Conservation (phyloP, 2,113 vertebrate genomes). For the Engystomops pustulosus region DNA sequence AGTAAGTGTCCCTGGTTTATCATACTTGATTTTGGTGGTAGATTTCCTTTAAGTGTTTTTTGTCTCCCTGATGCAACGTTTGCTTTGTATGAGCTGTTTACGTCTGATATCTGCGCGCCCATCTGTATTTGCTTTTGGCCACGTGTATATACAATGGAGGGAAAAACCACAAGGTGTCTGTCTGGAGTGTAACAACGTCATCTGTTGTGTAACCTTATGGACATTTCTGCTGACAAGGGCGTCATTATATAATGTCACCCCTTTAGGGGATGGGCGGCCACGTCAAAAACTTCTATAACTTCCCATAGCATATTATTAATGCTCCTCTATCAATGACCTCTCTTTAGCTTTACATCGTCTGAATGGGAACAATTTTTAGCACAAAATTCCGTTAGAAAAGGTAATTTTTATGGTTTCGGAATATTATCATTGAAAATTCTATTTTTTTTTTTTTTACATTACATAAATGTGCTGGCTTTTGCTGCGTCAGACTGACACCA, state of each 20-base stretch:
- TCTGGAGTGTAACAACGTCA: background rate
- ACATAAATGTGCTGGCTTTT: background rate
- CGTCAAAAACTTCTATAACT: background rate
- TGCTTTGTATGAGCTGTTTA: background rate
- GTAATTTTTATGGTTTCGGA: no score
- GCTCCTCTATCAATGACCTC: no score
- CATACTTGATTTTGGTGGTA: no score
- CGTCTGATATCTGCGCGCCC: background rate
- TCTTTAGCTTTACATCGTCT: no score
- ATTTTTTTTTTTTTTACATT: no score
- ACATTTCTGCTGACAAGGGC: background rate
- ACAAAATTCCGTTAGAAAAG: no score
- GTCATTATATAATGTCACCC: background rate
- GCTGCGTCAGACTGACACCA: background rate
- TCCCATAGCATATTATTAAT: no score
- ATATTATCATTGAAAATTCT: no score
- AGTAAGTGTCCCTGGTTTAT: no score
- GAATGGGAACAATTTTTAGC: no score
- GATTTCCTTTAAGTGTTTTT: no score
- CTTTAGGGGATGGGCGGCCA: background rate
- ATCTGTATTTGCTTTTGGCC: conserved; percentile 10
- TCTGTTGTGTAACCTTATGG: background rate
- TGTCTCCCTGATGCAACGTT: background rate
- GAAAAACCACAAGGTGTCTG: background rate
- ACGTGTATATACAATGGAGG: conserved; percentile 6